phyloP scores from a whole-genome alignment of 2,113 vertebrate genomes.

The Notothenia rossii region DNA sequence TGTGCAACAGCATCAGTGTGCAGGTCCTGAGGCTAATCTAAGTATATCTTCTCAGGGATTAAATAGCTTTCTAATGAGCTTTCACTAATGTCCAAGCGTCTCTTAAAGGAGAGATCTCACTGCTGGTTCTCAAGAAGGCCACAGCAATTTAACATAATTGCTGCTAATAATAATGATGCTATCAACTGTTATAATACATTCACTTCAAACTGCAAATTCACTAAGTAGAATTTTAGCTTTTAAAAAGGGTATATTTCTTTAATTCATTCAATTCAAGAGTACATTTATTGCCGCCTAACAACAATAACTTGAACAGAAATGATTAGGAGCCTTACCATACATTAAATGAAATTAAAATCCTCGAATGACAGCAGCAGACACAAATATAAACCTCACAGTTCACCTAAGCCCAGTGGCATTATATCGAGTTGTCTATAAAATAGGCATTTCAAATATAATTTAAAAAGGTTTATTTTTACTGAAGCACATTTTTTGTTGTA shows the following conservation, averaged over 20 bases:
- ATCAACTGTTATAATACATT: background rate
- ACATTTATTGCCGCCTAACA: background rate
- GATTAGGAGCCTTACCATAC: background rate
- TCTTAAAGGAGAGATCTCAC: constrained; percentile 32
- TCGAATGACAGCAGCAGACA: background rate
- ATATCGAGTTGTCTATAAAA: background rate
- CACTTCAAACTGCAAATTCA: background rate
- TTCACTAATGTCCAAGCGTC: constrained; percentile 72
- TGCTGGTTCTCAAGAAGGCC: constrained; percentile 45
- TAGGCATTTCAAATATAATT: background rate
- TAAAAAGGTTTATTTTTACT: background rate
- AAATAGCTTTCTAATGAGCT: constrained; percentile 77
- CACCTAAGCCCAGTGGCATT: background rate
- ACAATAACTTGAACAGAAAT: background rate
- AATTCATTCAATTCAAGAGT: background rate
- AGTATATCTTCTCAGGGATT: constrained; percentile 79
- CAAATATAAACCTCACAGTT: background rate
- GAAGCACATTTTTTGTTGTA: background rate
- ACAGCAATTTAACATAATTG: constrained; percentile 15
- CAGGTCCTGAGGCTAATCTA: constrained; percentile 66
- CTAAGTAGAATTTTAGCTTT: background rate
- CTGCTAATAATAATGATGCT: constrained; percentile 7
- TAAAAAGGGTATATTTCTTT: background rate
- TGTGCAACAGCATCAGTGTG: constrained; percentile 47
- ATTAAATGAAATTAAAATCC: background rate